Evolutionary conservation across 2,797 vertebrate genomes (phyloP).

Genomic region (Syngnathus rostellatus): DNA sequence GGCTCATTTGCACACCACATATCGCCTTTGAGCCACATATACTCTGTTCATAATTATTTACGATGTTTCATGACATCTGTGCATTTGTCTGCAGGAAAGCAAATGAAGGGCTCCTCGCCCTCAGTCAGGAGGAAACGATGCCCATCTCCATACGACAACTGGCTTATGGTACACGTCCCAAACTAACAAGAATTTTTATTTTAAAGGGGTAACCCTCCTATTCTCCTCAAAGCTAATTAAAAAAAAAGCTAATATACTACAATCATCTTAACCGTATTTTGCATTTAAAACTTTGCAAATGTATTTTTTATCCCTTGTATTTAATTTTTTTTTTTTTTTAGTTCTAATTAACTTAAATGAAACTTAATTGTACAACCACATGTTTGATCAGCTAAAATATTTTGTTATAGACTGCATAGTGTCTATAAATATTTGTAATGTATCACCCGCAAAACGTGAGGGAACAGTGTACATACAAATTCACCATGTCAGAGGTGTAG

Average conservation of each 20-base stretch:
- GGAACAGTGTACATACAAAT: background rate
- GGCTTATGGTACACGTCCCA: conserved; percentile 67
- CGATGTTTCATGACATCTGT: background rate
- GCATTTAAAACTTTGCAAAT: too few relatives aligned
- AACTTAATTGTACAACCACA: background rate
- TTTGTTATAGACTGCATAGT: background rate
- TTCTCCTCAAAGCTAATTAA: too few relatives aligned
- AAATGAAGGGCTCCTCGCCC: conserved; percentile 73
- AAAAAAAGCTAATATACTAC: too few relatives aligned
- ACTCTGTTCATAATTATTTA: conserved; percentile 15
- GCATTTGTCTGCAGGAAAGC: conserved; percentile 68
- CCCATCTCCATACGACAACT: conserved; percentile 75
- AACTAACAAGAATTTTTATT: background rate
- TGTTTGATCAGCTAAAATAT: background rate
- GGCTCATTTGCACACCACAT: conserved; percentile 18
- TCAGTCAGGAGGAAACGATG: conserved; percentile 76
- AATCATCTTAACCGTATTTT: too few relatives aligned
- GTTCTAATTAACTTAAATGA: background rate
- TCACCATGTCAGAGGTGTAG: background rate
- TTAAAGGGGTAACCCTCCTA: too few relatives aligned
- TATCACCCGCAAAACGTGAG: too few relatives aligned
- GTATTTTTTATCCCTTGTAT: too few relatives aligned
- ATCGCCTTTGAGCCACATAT: conserved; percentile 2
- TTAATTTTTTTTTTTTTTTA: too few relatives aligned
- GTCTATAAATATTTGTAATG: too few relatives aligned